Evolutionary conservation across 2,113 vertebrate species (phyloP), one percentile per base, ranked within the genome.

Genomic region (Pterophyllum scalare): DNA sequence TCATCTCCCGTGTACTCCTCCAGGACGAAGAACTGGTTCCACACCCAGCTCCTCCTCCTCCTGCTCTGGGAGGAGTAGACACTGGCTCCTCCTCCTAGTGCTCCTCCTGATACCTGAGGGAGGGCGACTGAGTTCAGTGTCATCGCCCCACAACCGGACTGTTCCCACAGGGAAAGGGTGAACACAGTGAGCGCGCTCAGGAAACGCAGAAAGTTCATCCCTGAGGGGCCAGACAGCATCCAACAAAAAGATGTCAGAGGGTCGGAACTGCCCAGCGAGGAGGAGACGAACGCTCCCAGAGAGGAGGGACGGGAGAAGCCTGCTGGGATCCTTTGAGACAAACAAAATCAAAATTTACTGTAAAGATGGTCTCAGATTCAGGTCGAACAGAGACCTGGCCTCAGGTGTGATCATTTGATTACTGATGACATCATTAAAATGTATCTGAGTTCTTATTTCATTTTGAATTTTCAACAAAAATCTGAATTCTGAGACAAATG

Each of bases 21-120:
- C 77, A 90, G 57, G 49, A 91, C 65, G 1, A 91, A 91, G 86
- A 91, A 91, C 79, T 90, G 90, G 84, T 91, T 91, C 90, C 90
- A 91, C 24, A 91, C 90, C 90, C 90, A 91, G 81, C 88, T 88
- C 15, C 88, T 85, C 83, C 70, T 87, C 58, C 35, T 85, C 61
- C 65, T 87, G 56, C 82, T 81, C 35, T 74, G 81, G 2, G 35
- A 17, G 56, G 31, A 38, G 15, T 43, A 13, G 20, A 56, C 31
- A 12, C 7, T 19, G 3, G 10, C 59, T 10, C 17, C n/a, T 12
- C 5, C 10, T 60, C 14, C 74, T 22, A 1, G 35, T 35, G 22
- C 2, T 78, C 22, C 4, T 38, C 6, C 14, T 14, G 40, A 57
- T 12, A 49, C 12, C 19, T 57, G 74, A 57, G 2, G 57, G n/a